Evolutionary conservation across 2,888 invertebrate species (phyloP), one percentile per base, ranked within the genome.

Genomic region (Agriotes lineatus): DNA sequence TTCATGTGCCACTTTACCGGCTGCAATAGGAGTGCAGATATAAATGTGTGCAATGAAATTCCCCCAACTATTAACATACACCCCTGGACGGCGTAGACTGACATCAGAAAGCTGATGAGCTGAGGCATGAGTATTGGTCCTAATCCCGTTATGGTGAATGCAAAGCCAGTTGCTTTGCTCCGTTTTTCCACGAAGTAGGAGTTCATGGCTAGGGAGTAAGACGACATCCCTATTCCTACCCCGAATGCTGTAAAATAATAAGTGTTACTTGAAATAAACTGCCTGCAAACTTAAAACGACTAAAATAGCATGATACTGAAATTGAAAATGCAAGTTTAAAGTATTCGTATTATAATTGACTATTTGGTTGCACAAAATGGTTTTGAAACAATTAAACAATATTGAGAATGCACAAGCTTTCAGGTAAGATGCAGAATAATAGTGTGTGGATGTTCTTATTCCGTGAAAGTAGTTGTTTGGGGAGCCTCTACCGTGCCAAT

Each of bases 1-100:
- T 76, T 77, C 80, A 87, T 82, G 81, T 91, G 90, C 91, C 91
- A 90, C 81, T 90, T 89, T 1, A 90, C 85, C 9, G 92, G 92
- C 76, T 91, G 89, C 48, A 91, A 84, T 66, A 92, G 81, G 67
- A 86, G 81, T 0, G 90, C 88, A 10, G 87, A 89, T 69, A 88
- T 80, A 2, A 90, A 79, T 0, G 89, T 87, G 80, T 92, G 89
- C 0, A 90, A 83, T 57, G 89, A 87, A 52, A 91, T 82, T 1
- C 86, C 90, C 52, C 89, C 87, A 58, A 91, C 82, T 65, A 90
- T 87, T 50, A 91, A 81, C 70, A 90, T 86, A 0, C 91, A 87
- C 50, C 89, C 89, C 82, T 89, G 85, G 80, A 87, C 86, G 4
- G 88, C 89, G 72, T 88, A 91, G 0, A 82, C 77, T 25, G 84